Conservation (phyloP, 2,113 vertebrate genomes). For the Empidonax traillii region DNA sequence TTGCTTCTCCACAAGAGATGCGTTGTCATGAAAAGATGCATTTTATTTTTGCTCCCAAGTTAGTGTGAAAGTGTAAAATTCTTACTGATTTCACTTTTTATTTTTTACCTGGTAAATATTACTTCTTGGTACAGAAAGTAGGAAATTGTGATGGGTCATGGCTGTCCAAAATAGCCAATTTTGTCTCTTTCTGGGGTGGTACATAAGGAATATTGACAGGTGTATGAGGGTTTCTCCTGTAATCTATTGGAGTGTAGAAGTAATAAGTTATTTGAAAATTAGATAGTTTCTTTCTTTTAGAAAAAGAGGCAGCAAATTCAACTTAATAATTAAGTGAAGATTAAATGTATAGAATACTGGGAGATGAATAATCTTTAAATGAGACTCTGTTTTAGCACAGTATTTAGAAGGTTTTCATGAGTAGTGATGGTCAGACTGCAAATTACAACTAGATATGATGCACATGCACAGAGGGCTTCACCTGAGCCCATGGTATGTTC, state of each 20-base stretch:
- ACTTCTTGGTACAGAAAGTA: neutral
- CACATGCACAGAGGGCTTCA: accelerated
- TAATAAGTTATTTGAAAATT: neutral
- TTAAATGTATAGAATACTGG: neutral
- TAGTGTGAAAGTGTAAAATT: neutral
- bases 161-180: neutral
- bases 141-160: neutral
- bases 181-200: neutral
- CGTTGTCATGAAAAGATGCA: neutral
- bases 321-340: neutral
- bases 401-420: neutral
- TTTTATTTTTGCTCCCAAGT: neutral
- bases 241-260: neutral
- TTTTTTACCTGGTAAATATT: neutral
- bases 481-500: neutral
- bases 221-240: neutral
- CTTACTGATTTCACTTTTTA: neutral
- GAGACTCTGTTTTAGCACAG: neutral
- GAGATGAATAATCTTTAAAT: neutral
- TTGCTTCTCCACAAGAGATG: neutral
- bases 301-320: neutral
- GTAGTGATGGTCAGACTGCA: neutral
- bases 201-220: neutral
- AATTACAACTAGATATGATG: neutral
- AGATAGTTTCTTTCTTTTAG: neutral